phyloP scores from a whole-genome alignment of 1,140 invertebrate species.

The Drosophila carrolli region DNA sequence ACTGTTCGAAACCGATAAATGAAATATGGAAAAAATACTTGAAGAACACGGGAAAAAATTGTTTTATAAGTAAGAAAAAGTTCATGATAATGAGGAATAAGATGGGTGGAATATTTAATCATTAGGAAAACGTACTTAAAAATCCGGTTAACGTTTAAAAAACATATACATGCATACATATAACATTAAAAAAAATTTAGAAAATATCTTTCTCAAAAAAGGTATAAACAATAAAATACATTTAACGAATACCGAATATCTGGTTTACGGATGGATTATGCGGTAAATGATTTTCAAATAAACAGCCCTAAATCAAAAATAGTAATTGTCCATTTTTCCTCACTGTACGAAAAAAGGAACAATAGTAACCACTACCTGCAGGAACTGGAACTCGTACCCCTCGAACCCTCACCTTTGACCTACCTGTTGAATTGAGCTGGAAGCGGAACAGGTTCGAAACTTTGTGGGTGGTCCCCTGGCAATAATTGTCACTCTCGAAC shows the following conservation, averaged over 20 bases:
- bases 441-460: constrained; percentile 41
- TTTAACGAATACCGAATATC: background rate
- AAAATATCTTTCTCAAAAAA: background rate
- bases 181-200: no score
- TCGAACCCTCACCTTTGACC: constrained; percentile 10
- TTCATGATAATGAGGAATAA: no score
- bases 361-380: constrained; percentile 26
- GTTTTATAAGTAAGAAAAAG: background rate
- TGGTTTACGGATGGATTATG: constrained; percentile 3
- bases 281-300: constrained; percentile 4
- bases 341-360: constrained; percentile 2
- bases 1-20: constrained; percentile 21
- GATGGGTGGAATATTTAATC: no score
- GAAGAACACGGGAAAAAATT: background rate
- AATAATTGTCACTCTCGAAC: constrained; percentile 47
- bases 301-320: constrained; percentile 9
- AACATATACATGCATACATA: no score
- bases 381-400: background rate
- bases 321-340: background rate
- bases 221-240: background rate
- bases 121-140: no score
- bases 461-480: constrained; percentile 37
- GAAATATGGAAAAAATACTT: background rate
- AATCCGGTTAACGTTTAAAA: no score
- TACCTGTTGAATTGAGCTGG: constrained; percentile 31